Base-by-base conservation (phyloP, 2,888 invertebrate species). In the Apotomis betuletana region DNA sequence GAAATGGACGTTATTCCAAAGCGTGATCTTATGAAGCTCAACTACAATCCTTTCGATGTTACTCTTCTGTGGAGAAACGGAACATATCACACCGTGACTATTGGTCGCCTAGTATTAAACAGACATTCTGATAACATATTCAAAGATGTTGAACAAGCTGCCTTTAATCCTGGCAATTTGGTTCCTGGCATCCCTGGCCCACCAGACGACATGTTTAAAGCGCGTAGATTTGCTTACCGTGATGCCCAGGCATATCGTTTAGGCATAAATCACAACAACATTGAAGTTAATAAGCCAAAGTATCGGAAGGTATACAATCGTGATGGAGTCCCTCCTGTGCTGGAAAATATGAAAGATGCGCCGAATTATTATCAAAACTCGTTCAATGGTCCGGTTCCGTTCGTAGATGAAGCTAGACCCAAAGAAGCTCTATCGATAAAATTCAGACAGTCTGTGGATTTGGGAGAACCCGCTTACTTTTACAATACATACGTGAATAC, bases 281-380 rank as follows among this genome's bases (percentile, higher is more conserved):
- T 98, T 55, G 96, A 97, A 0, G 97, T 98, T 58, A 98, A 98
- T 88, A 97, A 97, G 85, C 98, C 98, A 0, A 97, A 95, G 89
- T 87, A 94, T 3, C 83, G 92, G 3, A 90, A 87, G 74, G 96
- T 97, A 84, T 97, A 96, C 82, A 97, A 97, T 87, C 94, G 98
- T 15, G 97, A 98, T 85, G 98, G 98, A 0, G 92, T 94, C 3
- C 95, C 95, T 94, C 92, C 94, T 54, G 91, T 94, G 52, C 88
- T 92, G 36, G 94, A 95, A 79, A 97, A 97, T 84, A 96, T 97
- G 88, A 95, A 94, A n/a, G 96, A 96, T 12, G 96, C 96, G 0
- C 98, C 98, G 4, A 98, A 98, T 87, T 98, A 98, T 85, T 97
- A 94, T 89, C 98, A 98, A 0, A 98, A 98, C 90, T 97, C 97